Evolutionary conservation across 2,113 vertebrate species (phyloP), one percentile per base, ranked within the genome.

Genomic region (Vulpes ferrilata): DNA sequence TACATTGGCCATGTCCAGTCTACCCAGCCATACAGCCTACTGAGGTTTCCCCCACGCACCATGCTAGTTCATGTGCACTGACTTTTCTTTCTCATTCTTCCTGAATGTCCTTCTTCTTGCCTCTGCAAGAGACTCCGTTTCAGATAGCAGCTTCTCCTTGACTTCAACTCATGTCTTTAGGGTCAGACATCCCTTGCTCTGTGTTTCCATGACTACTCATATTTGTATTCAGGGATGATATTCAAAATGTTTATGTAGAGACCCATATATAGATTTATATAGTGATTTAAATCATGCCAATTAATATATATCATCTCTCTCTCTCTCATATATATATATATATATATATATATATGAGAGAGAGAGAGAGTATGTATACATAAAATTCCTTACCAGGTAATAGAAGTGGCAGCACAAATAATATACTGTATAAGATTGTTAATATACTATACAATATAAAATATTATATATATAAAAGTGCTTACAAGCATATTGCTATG

Each of bases 1-100:
- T 57, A 25, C 17, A 22, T 5, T 15, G 51, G 8, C n/a, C 60
- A 23, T 4, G 4, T 35, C 20, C 32, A 5, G 22, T 11, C 15
- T 51, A 0, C 7, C 23, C 20, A 27, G 32, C 30, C 8, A 4
- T 2, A 6, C 32, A 23, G 38, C 27, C 27, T 2, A 2, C 35
- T 43, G 51, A 13, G 48, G 35, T 30, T 23, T 8, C 27, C 59
- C 11, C 1, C 11, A 9, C 2, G 0, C 19, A 5, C 51, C 32
- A 0, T 0, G 25, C 10, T 32, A 0, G 2, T n/a, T 17, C n/a
- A 9, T 30, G n/a, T 1, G 12, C 7, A 6, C 55, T 11, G 32
- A 38, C 55, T 32, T 35, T 57, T 13, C 20, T 51, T 23, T 27
- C 27, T 73, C 9, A n/a, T 53, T 38, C n/a, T 91, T 79, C 69